These are phyloP conservation scores for Lophius piscatorius DNA, from an alignment of 2,113 vertebrate species.

Conservation along the genomic window DNA sequence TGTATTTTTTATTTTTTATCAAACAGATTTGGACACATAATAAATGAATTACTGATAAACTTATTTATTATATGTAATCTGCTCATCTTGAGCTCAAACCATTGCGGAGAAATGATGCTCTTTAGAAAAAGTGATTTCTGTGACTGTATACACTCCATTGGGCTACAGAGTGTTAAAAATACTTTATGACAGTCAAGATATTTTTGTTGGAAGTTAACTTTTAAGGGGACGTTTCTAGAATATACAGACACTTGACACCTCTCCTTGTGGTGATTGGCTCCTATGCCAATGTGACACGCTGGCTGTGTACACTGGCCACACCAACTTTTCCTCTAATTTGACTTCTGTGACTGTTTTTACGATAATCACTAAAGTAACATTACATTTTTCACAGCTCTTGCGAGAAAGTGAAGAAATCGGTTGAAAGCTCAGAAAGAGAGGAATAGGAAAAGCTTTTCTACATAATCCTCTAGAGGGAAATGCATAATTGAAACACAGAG, in stretches of 20 bases:
- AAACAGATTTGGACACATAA: too few relatives aligned
- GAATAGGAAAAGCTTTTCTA: constrained; percentile 50
- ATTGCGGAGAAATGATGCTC: too few relatives aligned
- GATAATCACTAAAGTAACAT: constrained; percentile 31
- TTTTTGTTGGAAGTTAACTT: not conserved
- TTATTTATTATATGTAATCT: too few relatives aligned
- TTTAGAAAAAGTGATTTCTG: too few relatives aligned
- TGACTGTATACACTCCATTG: too few relatives aligned
- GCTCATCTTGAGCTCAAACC: too few relatives aligned
- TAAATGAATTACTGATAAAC: too few relatives aligned
- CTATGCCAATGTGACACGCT: constrained; percentile 52
- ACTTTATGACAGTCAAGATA: too few relatives aligned
- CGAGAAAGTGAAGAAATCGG: constrained; percentile 36
- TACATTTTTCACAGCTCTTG: constrained; percentile 27
- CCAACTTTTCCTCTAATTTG: constrained; percentile 52
- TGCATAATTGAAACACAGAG: constrained; percentile 30
- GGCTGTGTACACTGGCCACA: constrained; percentile 37
- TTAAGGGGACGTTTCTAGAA: too few relatives aligned
- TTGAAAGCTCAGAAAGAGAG: constrained; percentile 45
- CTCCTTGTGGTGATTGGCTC: constrained; percentile 60
- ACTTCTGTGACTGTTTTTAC: constrained; percentile 53
- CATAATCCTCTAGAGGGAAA: constrained; percentile 19
- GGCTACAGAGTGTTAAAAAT: too few relatives aligned
- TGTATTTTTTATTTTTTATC: too few relatives aligned
- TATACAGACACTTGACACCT: constrained; percentile 29